phyloP scores from a whole-genome alignment of 2,888 invertebrate species.

The Eucriotettix oculatus region DNA sequence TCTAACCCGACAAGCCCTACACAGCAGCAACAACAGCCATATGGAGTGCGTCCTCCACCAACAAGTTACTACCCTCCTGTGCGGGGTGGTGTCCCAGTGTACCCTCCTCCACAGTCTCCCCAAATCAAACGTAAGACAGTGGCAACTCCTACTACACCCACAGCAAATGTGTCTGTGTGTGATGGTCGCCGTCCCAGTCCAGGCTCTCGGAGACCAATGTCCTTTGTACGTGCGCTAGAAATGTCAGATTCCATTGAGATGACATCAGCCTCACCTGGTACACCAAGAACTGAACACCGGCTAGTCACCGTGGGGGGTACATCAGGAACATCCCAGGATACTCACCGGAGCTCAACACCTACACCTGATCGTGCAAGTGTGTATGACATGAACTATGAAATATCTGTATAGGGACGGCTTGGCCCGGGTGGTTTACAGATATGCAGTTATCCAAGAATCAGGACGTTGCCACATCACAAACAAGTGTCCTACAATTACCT shows the following conservation, averaged over 20 bases:
- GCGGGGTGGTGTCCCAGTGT: slow-evolving; percentile 51
- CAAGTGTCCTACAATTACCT: slow-evolving; percentile 7
- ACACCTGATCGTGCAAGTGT: slow-evolving; percentile 76
- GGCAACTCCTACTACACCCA: slow-evolving; percentile 27
- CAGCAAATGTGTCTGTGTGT: slow-evolving; percentile 18
- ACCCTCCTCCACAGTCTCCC: slow-evolving; percentile 39
- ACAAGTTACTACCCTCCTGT: slow-evolving; percentile 40
- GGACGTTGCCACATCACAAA: slow-evolving; percentile 11
- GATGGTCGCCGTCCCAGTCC: slow-evolving; percentile 15
- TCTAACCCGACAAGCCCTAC: slow-evolving; percentile 64
- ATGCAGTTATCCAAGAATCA: slow-evolving; percentile 6
- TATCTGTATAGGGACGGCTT: slow-evolving; percentile 61
- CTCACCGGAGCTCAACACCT: slow-evolving; percentile 33
- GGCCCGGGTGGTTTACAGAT: slow-evolving; percentile 8
- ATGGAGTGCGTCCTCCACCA: slow-evolving; percentile 18
- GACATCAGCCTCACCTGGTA: slow-evolving; percentile 33
- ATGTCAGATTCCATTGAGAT: slow-evolving; percentile 81
- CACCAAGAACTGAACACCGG: slow-evolving; percentile 19
- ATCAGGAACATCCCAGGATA: slow-evolving; percentile 10
- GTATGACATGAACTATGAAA: slow-evolving; percentile 90
- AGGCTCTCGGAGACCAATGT: slow-evolving; percentile 52
- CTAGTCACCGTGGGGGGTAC: slow-evolving; percentile 2
- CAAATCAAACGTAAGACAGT: slow-evolving; percentile 35
- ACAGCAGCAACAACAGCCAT: slow-evolving; percentile 28
- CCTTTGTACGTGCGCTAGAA: slow-evolving; percentile 75